Conservation (phyloP, 1,140 invertebrate species). For the Drosophila subobscura region DNA sequence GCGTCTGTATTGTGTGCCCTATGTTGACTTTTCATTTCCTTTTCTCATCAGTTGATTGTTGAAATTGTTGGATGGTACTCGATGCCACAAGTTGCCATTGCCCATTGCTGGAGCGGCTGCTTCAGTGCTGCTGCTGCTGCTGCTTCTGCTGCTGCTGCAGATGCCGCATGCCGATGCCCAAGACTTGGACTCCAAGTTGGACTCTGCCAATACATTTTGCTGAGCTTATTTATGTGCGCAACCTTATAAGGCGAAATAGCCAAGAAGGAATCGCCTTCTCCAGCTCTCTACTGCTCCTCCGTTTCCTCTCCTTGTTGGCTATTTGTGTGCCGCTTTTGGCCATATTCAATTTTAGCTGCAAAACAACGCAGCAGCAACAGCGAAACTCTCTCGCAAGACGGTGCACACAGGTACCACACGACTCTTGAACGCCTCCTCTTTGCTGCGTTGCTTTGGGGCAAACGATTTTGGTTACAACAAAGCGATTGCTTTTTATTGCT, state of each 20-base stretch:
- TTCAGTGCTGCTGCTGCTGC: conserved; percentile 40
- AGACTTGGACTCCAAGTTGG: conserved; percentile 14
- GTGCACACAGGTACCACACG: conserved; percentile 40
- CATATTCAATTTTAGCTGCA: conserved; percentile 61
- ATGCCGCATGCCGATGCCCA: conserved; percentile 30
- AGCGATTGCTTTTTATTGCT: conserved; percentile 72
- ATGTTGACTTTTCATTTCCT: conserved; percentile 81
- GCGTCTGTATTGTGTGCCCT: conserved; percentile 66
- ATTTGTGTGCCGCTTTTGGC: conserved; percentile 63
- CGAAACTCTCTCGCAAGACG: neutral
- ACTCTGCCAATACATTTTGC: conserved; percentile 61
- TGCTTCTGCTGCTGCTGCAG: conserved; percentile 52
- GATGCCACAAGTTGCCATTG: conserved; percentile 22
- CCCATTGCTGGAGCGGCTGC: conserved; percentile 27
- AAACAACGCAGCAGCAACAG: too few species aligned
- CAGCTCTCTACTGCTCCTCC: neutral
- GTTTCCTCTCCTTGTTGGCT: conserved; percentile 17
- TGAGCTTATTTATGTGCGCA: conserved; percentile 74
- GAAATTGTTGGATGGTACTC: conserved; percentile 71
- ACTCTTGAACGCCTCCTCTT: conserved; percentile 14
- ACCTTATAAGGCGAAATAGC: conserved; percentile 79
- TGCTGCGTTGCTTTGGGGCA: conserved; percentile 44
- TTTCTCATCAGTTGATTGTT: conserved; percentile 80
- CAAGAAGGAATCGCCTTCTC: conserved; percentile 43
- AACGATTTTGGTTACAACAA: conserved; percentile 67